Evolutionary conservation across 2,797 vertebrate genomes (phyloP), one percentile per base, ranked within the genome.

Genomic region (Crypturellus tataupa): DNA sequence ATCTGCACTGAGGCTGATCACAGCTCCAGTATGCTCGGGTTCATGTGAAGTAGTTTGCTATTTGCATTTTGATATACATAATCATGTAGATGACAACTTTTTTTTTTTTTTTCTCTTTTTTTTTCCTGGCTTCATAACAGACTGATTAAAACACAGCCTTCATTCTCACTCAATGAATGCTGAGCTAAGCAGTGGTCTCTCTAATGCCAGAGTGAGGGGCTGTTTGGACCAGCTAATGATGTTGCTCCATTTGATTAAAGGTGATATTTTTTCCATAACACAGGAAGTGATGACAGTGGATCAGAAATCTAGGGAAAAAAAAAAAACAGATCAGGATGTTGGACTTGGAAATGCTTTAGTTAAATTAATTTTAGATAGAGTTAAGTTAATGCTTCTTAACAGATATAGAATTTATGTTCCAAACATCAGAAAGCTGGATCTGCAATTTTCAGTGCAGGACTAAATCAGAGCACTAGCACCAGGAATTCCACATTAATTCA

Each of bases 1-100:
- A 27, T 0, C 29, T 6, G 51, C 39, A 3, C 2, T 35, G 27
- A 2, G 55, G 42, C 14, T 20, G 21, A 24, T 1, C 7, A 3
- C 37, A 62, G 55, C 55, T 65, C 37, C 67, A 3, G 33, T 63
- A 9, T 0, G n/a, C 8, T 60, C 40, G 5, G 19, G 9, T 4
- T 9, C 3, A 6, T 3, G 18, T 4, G 27, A 12, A n/a, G 25
- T 27, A 37, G 17, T 14, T 59, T 8, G 6, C 39, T 44, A 40
- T 35, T 7, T 1, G 19, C 19, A 11, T 29, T 44, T 42, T 10
- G 56, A 63, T 72, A 60, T 39, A n/a, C n/a, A 2, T 65, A 6
- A 7, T 4, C 7, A 49, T 35, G 67, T 46, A 59, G 46, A 25
- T 5, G 42, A 33, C 7, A 23, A 67, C 12, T 33, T 40, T 51